Conservation (phyloP, 2,888 invertebrate species). For the Eupithecia vulgata region DNA sequence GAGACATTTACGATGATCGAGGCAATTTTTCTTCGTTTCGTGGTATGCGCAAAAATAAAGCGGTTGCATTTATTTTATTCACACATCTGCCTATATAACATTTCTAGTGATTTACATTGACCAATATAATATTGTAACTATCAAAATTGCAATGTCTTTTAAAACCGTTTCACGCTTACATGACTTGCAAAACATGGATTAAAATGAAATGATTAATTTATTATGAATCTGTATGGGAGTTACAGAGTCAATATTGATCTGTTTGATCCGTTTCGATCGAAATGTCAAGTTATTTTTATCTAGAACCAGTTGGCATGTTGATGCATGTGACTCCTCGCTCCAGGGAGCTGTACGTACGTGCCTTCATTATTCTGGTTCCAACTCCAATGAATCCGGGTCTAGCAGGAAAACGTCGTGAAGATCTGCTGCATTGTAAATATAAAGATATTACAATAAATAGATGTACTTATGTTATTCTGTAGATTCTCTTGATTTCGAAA, state of each 20-base stretch:
- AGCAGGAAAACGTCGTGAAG: not conserved
- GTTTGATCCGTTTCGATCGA: not conserved
- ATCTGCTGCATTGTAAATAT: not conserved
- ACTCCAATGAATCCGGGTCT: conserved; percentile 2
- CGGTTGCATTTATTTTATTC: not conserved
- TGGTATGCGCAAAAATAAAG: no score
- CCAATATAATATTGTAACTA: not conserved
- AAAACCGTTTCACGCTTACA: not conserved
- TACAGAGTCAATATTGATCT: not conserved
- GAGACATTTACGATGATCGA: not conserved
- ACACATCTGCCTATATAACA: not conserved
- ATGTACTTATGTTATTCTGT: no score
- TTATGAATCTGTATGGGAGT: not conserved
- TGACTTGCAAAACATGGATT: not conserved
- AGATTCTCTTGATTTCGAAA: no score
- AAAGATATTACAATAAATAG: not conserved
- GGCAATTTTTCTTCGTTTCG: not conserved
- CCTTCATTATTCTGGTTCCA: conserved; percentile 5
- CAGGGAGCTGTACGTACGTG: conserved; percentile 5
- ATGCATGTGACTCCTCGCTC: not conserved
- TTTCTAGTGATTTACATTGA: not conserved
- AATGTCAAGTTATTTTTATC: conserved; percentile 10
- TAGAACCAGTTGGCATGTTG: conserved; percentile 8
- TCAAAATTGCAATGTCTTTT: not conserved
- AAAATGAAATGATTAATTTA: not conserved